Base-by-base conservation (phyloP, 30 jellyfish, hydroid and myxozoan genomes). In the Calvadosia cruxmelitensis region DNA sequence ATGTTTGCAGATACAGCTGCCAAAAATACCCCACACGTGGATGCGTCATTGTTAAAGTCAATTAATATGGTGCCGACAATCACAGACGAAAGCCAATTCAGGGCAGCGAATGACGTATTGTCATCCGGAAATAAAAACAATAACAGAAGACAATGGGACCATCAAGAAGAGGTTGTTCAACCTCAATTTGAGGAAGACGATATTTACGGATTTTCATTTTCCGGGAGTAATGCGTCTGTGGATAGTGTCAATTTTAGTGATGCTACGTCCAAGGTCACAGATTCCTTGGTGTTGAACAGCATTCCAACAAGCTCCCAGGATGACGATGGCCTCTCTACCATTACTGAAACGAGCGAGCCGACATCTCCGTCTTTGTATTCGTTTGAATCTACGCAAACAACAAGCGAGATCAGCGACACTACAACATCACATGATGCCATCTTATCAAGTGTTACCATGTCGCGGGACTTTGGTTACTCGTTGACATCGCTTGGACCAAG, bases 271-370 rank as follows among this genome's bases (percentile, higher is more conserved):
- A 82, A 42, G 77, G 78, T 23, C 69, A 64, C 31, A 78, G 64
- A 48, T 51, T 62, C 27, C 29, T 33, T 1, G 92, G 78, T 36
- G 31, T 68, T 15, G 23, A 24, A 23, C 42, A 32, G 31, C 53
- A 48, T n/a, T 42, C 29, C 3, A 49, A 31, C 20, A 3, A n/a
- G 2, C 1, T 16, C 29, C 77, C 49, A 16, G 13, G 82, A 74
- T 27, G 96, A 86, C 52, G 96, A 86, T 76, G 94, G 83, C 5
- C 69, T 86, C 29, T 86, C 96, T n/a, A 86, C 96, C 0, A 86
- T 86, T 3, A 77, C 93, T 20, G 96, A 86, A 67, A 61, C 83
- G 0, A 86, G 93, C 25, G 96, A 86, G 67, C 96, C 96, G 0
- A 74, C 81, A 1, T 64, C 96, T 7, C 96, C 96, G 3, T 80